Evolutionary conservation across 2,797 vertebrate genomes (phyloP).

Genomic region (Synaphobranchus kaupii): DNA sequence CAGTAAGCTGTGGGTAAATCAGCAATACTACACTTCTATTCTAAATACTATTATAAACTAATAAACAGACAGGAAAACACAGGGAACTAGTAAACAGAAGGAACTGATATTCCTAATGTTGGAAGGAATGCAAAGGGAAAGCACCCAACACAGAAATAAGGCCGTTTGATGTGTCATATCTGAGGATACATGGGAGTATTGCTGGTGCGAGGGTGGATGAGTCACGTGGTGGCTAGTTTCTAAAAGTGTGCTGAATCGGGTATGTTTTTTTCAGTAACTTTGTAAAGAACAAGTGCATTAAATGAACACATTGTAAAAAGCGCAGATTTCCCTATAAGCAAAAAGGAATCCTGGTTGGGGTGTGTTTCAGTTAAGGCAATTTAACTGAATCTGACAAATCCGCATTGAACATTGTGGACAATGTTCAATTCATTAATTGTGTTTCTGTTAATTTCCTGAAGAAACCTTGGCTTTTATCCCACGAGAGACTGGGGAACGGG

Average conservation of each 20-base stretch:
- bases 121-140: constrained; percentile 43
- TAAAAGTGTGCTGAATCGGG: neutral
- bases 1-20: too few relatives aligned
- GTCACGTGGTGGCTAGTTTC: neutral
- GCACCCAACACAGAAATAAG: constrained; percentile 82
- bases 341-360: neutral
- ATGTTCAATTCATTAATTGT: too few relatives aligned
- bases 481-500: neutral
- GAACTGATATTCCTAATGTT: too few relatives aligned
- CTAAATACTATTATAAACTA: too few relatives aligned
- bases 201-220: too few relatives aligned
- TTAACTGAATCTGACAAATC: too few relatives aligned
- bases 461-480: neutral
- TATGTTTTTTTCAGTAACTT: neutral
- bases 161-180: constrained; percentile 96
- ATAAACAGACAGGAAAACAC: too few relatives aligned
- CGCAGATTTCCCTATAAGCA: neutral
- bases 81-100: too few relatives aligned
- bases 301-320: neutral
- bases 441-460: too few relatives aligned
- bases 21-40: too few relatives aligned
- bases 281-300: neutral
- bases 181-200: constrained; percentile 90
- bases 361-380: too few relatives aligned
- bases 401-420: too few relatives aligned